These are phyloP conservation scores for Bombus picipes DNA, from an alignment of 1,140 invertebrate genomes.

Conservation along the genomic window DNA sequence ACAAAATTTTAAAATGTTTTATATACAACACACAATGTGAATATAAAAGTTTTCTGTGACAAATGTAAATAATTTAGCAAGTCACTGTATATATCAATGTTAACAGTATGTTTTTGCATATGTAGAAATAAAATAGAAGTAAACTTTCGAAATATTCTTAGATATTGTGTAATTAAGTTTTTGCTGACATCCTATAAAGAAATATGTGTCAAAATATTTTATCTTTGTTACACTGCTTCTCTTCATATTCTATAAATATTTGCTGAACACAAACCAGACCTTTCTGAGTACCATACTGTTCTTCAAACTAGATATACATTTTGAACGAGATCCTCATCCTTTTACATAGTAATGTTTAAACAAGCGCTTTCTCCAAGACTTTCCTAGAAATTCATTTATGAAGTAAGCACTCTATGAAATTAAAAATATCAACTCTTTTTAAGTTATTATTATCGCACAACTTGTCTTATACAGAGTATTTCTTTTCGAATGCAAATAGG, in stretches of 20 bases:
- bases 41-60: no score
- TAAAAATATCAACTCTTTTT: constrained; percentile 8
- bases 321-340: constrained; percentile 87
- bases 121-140: not conserved
- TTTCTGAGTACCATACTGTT: constrained; percentile 87
- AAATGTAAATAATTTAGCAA: no score
- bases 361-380: constrained; percentile 90
- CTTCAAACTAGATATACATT: constrained; percentile 87
- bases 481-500: constrained; percentile 72
- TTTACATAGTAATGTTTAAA: constrained; percentile 87
- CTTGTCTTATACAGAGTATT: not conserved
- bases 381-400: constrained; percentile 53
- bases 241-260: constrained; percentile 86
- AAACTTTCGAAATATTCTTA: not conserved
- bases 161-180: not conserved
- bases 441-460: constrained; percentile 15
- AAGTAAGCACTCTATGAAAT: no score
- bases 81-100: no score
- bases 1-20: no score
- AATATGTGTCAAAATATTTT: not conserved
- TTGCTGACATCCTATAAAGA: not conserved
- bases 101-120: no score
- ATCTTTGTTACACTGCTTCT: constrained; percentile 75
- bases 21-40: no score
- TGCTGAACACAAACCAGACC: constrained; percentile 85